phyloP scores from a whole-genome alignment of 2,113 vertebrate genomes.

The Australoheros scitulus region DNA sequence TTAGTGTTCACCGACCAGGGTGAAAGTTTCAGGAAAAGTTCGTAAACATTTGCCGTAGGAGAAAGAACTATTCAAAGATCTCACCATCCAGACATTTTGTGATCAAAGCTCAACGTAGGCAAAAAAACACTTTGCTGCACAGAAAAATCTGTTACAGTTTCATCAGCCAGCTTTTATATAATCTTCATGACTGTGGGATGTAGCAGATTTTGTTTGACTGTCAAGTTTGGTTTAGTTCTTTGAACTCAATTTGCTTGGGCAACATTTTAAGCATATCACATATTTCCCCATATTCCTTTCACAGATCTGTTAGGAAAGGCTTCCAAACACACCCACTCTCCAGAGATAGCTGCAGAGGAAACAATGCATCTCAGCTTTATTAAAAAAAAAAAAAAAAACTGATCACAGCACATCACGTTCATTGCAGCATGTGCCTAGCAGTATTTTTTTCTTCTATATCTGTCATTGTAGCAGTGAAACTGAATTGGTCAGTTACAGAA shows the following conservation, averaged over 20 bases:
- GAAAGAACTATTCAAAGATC: slow-evolving; percentile 49
- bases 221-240: slow-evolving; percentile 43
- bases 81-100: slow-evolving; percentile 51
- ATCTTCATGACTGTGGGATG: slow-evolving; percentile 40
- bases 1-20: slow-evolving; percentile 46
- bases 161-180: slow-evolving; percentile 44
- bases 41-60: slow-evolving; percentile 55
- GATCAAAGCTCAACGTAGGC: slow-evolving; percentile 62
- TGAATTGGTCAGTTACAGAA: background rate
- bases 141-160: slow-evolving; percentile 33
- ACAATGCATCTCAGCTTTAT: slow-evolving; percentile 23
- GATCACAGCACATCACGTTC: slow-evolving; percentile 1
- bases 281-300: slow-evolving; percentile 21
- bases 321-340: slow-evolving; percentile 26
- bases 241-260: slow-evolving; percentile 41
- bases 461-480: background rate
- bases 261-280: slow-evolving; percentile 34
- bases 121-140: slow-evolving; percentile 12
- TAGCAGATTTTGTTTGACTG: slow-evolving; percentile 54
- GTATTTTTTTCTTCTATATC: background rate
- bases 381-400: background rate
- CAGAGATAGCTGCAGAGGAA: slow-evolving; percentile 16
- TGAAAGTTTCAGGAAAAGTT: slow-evolving; percentile 70
- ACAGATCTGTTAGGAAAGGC: slow-evolving; percentile 9
- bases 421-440: slow-evolving; percentile 8